Evolutionary conservation across 2,888 invertebrate genomes (phyloP).

Genomic region (Pharmacophagus antenor): DNA sequence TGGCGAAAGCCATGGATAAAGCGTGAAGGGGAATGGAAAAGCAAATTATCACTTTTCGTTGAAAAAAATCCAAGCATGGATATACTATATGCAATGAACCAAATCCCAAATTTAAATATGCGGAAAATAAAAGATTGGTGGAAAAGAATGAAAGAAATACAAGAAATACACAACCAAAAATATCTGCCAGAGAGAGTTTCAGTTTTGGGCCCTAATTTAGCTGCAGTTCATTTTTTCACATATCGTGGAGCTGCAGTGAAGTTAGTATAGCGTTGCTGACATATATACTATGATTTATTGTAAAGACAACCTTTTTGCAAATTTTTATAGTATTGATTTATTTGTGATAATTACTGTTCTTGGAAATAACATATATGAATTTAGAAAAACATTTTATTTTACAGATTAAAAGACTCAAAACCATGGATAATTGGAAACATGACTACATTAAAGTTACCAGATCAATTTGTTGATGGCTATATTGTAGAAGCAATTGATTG

Average conservation of each 20-base stretch:
- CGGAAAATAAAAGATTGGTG: constrained; percentile 80
- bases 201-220: constrained; percentile 88
- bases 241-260: constrained; percentile 88
- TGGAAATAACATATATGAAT: no score
- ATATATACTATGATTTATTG: background rate
- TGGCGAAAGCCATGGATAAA: constrained; percentile 84
- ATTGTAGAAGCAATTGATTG: constrained; percentile 91
- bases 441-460: constrained; percentile 81
- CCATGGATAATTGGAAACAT: constrained; percentile 82
- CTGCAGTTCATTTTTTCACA: constrained; percentile 92
- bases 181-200: constrained; percentile 81
- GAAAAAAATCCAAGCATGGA: constrained; percentile 65
- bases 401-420: constrained; percentile 66
- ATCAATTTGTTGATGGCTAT: constrained; percentile 79
- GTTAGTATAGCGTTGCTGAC: constrained; percentile 40
- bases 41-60: constrained; percentile 79
- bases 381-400: constrained; percentile 35
- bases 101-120: constrained; percentile 77
- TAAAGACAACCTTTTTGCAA: background rate
- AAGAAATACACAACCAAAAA: constrained; percentile 81
- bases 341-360: no score
- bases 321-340: background rate
- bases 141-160: constrained; percentile 64
- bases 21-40: constrained; percentile 79
- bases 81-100: constrained; percentile 65